Evolutionary conservation across 2,888 invertebrate genomes (phyloP), one percentile per base, ranked within the genome.

Genomic region (Sesia bembeciformis): DNA sequence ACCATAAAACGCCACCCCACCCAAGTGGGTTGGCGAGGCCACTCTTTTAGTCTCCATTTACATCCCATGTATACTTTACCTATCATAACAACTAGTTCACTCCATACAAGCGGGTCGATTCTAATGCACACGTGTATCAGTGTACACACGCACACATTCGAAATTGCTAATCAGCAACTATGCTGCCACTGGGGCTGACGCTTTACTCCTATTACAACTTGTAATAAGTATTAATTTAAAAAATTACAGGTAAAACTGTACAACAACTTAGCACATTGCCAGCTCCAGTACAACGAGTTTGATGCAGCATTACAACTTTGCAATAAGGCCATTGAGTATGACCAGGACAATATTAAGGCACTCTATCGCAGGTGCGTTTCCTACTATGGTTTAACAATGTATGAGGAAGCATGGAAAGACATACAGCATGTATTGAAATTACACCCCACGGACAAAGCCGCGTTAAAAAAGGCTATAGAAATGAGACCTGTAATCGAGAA

Each of bases 321-420:
- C 63, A 92, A 94, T 52, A 92, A 93, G 66, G 97, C 94, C 0
- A 78, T 99, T 3, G 91, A 92, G 55, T 71, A 94, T n/a, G 94
- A 96, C 65, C 81, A 92, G 0, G 90, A 92, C 5, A 98, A 95
- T 74, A 92, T 94, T 1, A 99, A 99, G 80, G 97, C 96, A 0
- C 83, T 95, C 0, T 99, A 97, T 82, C 91, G 99, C 62, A 89
- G 96, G 58, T 96, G 96, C 5, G 92, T 94, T 77, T 95, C 97
- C 0, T 90, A 93, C 84, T 81, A 86, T 40, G 90, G 91, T 51
- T 77, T 93, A 0, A 84, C 90, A 46, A 91, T 94, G 76, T 93
- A 92, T 61, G 93, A 94, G 54, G 91, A 92, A 56, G 95, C 95
- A 0, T 85, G 91, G 71, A 68, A 70, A 3, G 91, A 91, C 65